Evolutionary conservation across 2,797 vertebrate species (phyloP).

Genomic region (Anniella stebbinsi): DNA sequence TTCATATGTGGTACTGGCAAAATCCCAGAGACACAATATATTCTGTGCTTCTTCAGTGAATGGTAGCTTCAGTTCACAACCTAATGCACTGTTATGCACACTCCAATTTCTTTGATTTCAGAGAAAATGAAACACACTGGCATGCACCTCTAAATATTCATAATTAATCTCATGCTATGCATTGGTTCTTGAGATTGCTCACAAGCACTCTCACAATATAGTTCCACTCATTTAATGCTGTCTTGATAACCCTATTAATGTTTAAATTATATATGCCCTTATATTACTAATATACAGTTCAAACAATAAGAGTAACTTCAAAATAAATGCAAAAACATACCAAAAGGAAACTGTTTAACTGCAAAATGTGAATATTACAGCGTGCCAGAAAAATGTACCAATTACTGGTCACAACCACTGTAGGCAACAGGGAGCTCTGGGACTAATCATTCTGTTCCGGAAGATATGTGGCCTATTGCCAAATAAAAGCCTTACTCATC

Average conservation of each 20-base stretch:
- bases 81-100: background rate
- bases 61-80: background rate
- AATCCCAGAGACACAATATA: background rate
- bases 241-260: background rate
- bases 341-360: background rate
- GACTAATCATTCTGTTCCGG: slow-evolving; percentile 13
- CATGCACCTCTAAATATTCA: background rate
- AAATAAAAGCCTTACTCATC: background rate
- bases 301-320: background rate
- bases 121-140: background rate
- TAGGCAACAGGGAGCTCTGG: background rate
- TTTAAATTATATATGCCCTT: background rate
- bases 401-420: slow-evolving; percentile 13
- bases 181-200: background rate
- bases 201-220: background rate
- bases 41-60: background rate
- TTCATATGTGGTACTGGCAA: background rate
- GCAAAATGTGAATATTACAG: background rate
- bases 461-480: background rate
- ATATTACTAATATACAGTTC: background rate
- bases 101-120: background rate
- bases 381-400: fast-evolving
- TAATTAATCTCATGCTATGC: background rate
- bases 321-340: background rate
- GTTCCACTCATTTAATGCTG: background rate